Conservation (phyloP, 2,888 invertebrate species). For the Cephalotes varians region DNA sequence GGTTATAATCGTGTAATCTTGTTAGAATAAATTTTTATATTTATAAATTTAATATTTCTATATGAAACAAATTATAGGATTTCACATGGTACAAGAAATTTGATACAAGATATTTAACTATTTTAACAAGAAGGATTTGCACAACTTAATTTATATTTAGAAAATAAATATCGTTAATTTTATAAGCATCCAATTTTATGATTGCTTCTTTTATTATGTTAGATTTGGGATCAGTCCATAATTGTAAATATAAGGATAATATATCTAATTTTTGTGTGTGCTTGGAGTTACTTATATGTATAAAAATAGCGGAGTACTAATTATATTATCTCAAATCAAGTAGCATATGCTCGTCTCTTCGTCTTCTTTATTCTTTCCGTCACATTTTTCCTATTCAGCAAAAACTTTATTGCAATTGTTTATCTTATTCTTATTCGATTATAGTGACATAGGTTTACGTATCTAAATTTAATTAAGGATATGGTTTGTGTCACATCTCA, state of each 20-base stretch:
- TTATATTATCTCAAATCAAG: too few relatives aligned
- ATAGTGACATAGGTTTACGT: too few relatives aligned
- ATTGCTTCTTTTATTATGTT: too few relatives aligned
- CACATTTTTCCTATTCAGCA: too few relatives aligned
- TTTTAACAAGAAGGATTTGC: not conserved
- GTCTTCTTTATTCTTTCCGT: too few relatives aligned
- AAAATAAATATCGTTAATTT: not conserved
- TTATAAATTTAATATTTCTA: too few relatives aligned
- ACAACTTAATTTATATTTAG: not conserved
- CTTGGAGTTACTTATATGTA: not conserved
- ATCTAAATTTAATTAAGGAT: too few relatives aligned
- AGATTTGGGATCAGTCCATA: not conserved
- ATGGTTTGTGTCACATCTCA: too few relatives aligned
- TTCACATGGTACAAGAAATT: not conserved
- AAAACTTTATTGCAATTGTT: too few relatives aligned
- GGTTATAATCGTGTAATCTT: not conserved
- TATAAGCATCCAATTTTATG: not conserved
- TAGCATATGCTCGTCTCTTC: too few relatives aligned
- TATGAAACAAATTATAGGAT: not conserved
- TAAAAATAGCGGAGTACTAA: constrained; percentile 15
- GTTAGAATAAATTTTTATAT: not conserved
- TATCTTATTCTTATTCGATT: too few relatives aligned
- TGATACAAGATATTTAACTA: not conserved
- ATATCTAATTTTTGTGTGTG: not conserved
- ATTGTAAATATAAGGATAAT: constrained; percentile 1